Evolutionary conservation across 2,113 vertebrate genomes (phyloP).

Genomic region (Serilophus lunatus): DNA sequence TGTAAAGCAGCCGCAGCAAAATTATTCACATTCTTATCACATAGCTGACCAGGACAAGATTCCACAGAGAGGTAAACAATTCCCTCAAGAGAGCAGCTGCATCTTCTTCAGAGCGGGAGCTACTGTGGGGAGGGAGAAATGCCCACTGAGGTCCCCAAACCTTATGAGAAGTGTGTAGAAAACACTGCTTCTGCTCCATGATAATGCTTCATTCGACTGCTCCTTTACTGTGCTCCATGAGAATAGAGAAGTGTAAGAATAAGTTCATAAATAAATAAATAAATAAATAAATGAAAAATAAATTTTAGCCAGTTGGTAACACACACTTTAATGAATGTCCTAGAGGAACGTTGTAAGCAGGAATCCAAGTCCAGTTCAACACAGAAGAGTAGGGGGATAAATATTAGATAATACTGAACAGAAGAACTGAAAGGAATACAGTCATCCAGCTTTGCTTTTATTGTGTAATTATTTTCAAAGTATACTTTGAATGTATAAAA

Average conservation of each 20-base stretch:
- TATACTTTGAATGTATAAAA: neutral
- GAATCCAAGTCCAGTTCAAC: neutral
- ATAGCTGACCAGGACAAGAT: conserved; percentile 60
- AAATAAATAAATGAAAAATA: neutral
- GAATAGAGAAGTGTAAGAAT: neutral
- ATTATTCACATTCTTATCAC: conserved; percentile 69
- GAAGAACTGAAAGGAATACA: neutral
- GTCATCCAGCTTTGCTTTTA: neutral
- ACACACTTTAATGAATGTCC: neutral
- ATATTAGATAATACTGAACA: neutral
- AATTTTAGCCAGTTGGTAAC: neutral
- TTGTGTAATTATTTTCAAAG: neutral
- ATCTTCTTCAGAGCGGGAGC: neutral
- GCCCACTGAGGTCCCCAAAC: neutral
- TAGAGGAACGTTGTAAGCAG: neutral
- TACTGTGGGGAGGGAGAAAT: neutral
- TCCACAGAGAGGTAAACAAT: conserved; percentile 58
- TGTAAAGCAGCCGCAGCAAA: conserved; percentile 55
- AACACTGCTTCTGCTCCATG: neutral
- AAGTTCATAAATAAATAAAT: neutral
- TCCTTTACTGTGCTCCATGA: neutral
- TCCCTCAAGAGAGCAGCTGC: conserved; percentile 60
- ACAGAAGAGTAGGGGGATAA: neutral
- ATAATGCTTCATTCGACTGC: rapidly evolving
- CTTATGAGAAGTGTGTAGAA: neutral